These are phyloP conservation scores for Ceyx erithaca DNA, from an alignment of 2,797 vertebrate genomes.

Conservation along the genomic window DNA sequence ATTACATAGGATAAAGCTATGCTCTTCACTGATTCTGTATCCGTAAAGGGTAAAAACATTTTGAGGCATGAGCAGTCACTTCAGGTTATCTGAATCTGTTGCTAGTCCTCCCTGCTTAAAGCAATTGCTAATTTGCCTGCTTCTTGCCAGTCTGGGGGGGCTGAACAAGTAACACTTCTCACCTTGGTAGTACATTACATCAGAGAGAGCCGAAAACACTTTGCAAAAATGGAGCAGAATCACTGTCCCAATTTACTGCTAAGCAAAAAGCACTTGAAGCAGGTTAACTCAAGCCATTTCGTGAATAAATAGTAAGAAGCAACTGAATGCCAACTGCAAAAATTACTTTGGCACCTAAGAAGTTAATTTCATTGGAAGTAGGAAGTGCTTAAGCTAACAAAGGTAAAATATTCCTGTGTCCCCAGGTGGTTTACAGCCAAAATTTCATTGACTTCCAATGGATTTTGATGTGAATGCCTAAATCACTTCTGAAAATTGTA, in stretches of 20 bases:
- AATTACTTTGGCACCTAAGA: neutral
- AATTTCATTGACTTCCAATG: neutral
- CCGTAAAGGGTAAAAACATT: neutral
- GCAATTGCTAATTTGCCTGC: neutral
- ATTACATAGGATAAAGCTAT: neutral
- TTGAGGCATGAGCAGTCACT: neutral
- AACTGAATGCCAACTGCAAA: neutral
- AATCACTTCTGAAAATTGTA: neutral
- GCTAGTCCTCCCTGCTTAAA: neutral
- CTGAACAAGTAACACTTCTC: neutral
- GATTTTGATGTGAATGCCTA: neutral
- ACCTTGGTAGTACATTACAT: neutral
- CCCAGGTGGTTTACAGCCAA: neutral
- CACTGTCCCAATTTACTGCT: neutral
- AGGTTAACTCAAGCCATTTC: neutral
- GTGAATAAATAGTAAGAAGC: neutral
- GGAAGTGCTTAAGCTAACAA: neutral
- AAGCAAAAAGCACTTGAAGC: neutral
- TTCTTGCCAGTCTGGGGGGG: neutral
- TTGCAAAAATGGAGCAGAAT: constrained; percentile 5
- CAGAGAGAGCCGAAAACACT: constrained; percentile 17
- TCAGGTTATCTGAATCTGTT: neutral
- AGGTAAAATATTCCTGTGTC: neutral
- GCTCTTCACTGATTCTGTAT: accelerated
- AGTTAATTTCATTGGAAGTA: neutral